phyloP scores from a whole-genome alignment of 2,888 invertebrate genomes.

The Anaspis maculata region DNA sequence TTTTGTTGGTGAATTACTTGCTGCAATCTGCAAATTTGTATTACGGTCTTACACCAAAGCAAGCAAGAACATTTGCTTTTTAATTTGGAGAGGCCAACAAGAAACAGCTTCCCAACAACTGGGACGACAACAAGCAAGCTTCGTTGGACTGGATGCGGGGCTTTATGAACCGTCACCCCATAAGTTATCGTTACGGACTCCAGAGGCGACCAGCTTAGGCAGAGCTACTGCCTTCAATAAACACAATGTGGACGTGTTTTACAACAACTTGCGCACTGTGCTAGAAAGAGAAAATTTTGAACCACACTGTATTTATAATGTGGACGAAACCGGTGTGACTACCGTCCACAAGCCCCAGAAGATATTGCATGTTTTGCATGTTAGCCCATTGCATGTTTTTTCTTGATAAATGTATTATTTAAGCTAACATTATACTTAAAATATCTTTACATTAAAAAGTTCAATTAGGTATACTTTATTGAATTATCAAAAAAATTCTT shows the following conservation, averaged over 20 bases:
- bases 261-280: background rate
- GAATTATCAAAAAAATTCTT: too few species aligned
- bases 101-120: background rate
- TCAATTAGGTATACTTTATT: too few species aligned
- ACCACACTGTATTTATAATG: background rate
- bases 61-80: background rate
- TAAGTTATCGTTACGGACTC: background rate
- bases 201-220: background rate
- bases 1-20: too few species aligned
- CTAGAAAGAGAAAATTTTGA: background rate
- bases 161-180: background rate
- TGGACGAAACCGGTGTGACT: background rate
- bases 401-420: too few species aligned
- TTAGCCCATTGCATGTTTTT: too few species aligned
- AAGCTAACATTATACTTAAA: too few species aligned
- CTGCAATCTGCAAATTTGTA: too few species aligned
- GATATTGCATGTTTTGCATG: too few species aligned
- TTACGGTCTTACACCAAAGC: background rate
- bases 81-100: background rate
- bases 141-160: background rate
- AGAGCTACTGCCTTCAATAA: background rate
- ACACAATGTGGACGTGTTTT: background rate
- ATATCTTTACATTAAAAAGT: too few species aligned
- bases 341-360: too few species aligned
- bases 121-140: background rate